These are phyloP conservation scores for Sebastiscus albofasciatus DNA, from an alignment of 2,797 vertebrate species.

Conservation along the genomic window DNA sequence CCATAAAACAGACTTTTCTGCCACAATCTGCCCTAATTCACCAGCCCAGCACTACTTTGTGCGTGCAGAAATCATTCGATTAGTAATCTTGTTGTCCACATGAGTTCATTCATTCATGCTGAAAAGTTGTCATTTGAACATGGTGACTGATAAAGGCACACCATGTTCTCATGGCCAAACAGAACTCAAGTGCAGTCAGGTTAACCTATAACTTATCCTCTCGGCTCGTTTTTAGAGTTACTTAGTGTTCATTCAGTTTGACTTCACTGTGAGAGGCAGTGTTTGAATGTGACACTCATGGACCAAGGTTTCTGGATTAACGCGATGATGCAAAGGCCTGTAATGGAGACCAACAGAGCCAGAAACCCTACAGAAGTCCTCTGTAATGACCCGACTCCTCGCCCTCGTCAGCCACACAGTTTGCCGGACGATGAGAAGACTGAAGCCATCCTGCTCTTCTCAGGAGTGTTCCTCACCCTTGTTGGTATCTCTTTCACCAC, in stretches of 20 bases:
- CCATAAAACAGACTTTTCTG: not conserved
- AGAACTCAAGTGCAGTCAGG: not conserved
- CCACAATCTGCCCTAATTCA: not conserved
- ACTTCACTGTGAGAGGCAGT: not conserved
- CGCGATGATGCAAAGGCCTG: not conserved
- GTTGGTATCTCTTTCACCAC: constrained; percentile 85
- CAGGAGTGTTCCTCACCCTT: constrained; percentile 85
- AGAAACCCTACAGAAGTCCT: not conserved
- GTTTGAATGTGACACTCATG: constrained; percentile 3
- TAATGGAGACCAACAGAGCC: constrained; percentile 4
- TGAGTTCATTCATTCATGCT: not conserved
- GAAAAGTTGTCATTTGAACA: not conserved
- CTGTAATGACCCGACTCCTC: constrained; percentile 71
- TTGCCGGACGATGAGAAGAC: constrained; percentile 85
- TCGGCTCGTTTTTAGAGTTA: constrained; percentile 19
- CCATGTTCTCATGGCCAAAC: not conserved
- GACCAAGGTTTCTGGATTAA: constrained; percentile 11
- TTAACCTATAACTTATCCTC: constrained; percentile 58
- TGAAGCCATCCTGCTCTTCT: constrained; percentile 83
- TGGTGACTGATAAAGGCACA: not conserved
- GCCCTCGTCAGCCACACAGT: constrained; percentile 51
- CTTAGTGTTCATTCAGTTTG: constrained; percentile 15
- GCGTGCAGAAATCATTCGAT: not conserved
- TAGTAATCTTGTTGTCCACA: not conserved
- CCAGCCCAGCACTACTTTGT: not conserved